Evolutionary conservation across 2,888 invertebrate species (phyloP).

Genomic region (Xestobium rufovillosum): DNA sequence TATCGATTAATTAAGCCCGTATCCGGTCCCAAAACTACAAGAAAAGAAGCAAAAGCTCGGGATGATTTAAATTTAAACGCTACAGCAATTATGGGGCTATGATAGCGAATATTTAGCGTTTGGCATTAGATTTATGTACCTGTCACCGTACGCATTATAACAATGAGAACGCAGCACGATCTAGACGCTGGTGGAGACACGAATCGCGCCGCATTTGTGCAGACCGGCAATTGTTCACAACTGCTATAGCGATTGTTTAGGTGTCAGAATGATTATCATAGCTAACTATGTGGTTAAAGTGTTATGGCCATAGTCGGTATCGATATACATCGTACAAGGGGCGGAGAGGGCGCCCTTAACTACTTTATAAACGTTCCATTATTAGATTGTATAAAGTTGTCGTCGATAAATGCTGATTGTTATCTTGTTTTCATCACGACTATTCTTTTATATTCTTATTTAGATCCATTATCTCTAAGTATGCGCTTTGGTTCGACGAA

Average conservation of each 20-base stretch:
- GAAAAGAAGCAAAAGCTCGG: no score
- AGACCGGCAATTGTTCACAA: conserved; percentile 12
- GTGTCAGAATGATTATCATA: conserved; percentile 24
- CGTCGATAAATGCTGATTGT: conserved; percentile 7
- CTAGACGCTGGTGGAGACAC: conserved; percentile 27
- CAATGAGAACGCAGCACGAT: conserved; percentile 29
- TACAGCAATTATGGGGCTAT: no score
- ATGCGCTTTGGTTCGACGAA: no score
- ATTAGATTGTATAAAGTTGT: conserved; percentile 6
- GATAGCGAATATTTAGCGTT: no score
- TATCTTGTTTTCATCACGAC: conserved; percentile 10
- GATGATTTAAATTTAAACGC: no score
- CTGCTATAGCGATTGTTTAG: conserved; percentile 21
- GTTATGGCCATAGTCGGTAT: conserved; percentile 14
- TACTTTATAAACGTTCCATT: conserved; percentile 15
- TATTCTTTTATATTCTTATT: no score
- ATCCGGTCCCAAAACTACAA: no score
- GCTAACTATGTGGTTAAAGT: conserved; percentile 16
- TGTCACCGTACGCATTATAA: conserved; percentile 29
- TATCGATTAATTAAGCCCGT: no score
- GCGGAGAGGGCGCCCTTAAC: conserved; percentile 7
- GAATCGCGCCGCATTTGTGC: conserved; percentile 15
- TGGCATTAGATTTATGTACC: conserved; percentile 28
- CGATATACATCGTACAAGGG: conserved; percentile 6
- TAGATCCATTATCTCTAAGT: no score